Evolutionary conservation across 2,797 vertebrate species (phyloP).

Genomic region (Halcyon chelicuti): DNA sequence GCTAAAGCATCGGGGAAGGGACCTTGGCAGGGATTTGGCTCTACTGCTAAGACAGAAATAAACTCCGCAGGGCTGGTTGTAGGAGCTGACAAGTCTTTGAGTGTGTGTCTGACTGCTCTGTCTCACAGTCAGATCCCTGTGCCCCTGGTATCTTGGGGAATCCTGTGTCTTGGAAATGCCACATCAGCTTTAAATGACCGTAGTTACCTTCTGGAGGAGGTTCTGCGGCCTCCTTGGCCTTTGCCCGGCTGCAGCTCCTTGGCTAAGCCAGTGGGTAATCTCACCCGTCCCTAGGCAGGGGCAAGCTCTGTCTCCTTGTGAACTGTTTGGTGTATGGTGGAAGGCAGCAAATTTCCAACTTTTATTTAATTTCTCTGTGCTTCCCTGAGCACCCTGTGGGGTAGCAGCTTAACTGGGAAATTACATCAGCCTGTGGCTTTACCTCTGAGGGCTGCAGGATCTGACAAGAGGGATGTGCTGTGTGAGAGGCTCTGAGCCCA

Average conservation of each 20-base stretch:
- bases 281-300: not conserved
- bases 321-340: not conserved
- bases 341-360: not conserved
- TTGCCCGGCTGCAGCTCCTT: not conserved
- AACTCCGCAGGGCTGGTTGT: not conserved
- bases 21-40: not conserved
- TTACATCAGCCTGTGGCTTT: not conserved
- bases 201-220: not conserved
- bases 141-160: not conserved
- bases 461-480: not conserved
- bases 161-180: not conserved
- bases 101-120: not conserved
- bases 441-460: not conserved
- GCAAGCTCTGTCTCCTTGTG: not conserved
- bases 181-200: not conserved
- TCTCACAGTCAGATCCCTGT: not conserved
- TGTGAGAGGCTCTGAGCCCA: not conserved
- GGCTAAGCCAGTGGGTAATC: not conserved
- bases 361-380: not conserved
- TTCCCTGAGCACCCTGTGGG: not conserved
- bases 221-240: not conserved
- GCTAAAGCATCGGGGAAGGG: not conserved
- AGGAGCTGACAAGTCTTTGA: accelerated
- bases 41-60: not conserved
- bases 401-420: not conserved